These are phyloP conservation scores for Leucoma salicis DNA, from an alignment of 2,888 invertebrate species.

Conservation along the genomic window DNA sequence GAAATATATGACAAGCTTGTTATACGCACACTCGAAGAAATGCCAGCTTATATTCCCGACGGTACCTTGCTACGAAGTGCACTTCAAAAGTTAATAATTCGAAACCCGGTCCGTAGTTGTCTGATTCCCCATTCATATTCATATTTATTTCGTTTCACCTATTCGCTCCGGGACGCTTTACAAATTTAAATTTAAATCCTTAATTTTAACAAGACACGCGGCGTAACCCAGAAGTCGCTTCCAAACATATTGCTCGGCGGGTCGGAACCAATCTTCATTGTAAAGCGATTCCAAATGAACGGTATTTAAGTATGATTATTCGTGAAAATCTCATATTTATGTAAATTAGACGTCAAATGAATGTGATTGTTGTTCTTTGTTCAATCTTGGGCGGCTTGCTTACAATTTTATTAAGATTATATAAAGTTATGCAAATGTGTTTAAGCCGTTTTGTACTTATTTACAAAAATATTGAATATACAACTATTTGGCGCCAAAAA, in stretches of 20 bases:
- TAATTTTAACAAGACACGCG: conserved; percentile 75
- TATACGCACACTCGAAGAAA: conserved; percentile 51
- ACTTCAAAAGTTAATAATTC: conserved; percentile 79
- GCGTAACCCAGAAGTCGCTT: conserved; percentile 44
- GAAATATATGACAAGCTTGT: conserved; percentile 61
- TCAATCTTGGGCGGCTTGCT: conserved; percentile 28
- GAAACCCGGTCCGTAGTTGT: conserved; percentile 71
- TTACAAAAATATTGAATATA: too few relatives aligned
- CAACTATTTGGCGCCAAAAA: too few relatives aligned
- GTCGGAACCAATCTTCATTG: conserved; percentile 71
- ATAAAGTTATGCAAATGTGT: neutral
- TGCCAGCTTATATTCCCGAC: conserved; percentile 46
- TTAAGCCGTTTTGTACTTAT: neutral
- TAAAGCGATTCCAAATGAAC: conserved; percentile 63
- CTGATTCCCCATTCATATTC: conserved; percentile 80
- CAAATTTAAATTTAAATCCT: conserved; percentile 73
- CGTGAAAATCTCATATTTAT: conserved; percentile 74
- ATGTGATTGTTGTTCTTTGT: conserved; percentile 63
- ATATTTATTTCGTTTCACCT: conserved; percentile 81
- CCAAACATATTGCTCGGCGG: conserved; percentile 56
- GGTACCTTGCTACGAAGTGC: conserved; percentile 52
- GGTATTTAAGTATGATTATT: conserved; percentile 67
- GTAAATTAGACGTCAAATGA: conserved; percentile 67
- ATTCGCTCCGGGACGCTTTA: conserved; percentile 62
- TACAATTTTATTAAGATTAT: conserved; percentile 21